phyloP scores from a whole-genome alignment of 2,113 vertebrate species.

The Ceratotherium simum region DNA sequence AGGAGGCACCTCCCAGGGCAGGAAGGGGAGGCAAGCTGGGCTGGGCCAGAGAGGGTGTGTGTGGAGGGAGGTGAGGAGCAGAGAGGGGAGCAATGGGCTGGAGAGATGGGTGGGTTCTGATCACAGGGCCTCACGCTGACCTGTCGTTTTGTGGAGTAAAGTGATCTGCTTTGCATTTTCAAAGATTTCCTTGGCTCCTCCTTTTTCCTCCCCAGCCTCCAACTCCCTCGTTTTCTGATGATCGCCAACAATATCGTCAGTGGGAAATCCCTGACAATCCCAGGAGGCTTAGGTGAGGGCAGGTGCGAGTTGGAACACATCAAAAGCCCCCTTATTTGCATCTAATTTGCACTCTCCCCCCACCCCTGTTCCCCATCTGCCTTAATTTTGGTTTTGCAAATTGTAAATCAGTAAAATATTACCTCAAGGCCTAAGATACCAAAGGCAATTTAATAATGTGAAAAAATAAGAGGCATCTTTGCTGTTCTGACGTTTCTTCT shows the following conservation, averaged over 20 bases:
- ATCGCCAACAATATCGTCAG: background rate
- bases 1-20: background rate
- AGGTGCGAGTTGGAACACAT: background rate
- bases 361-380: background rate
- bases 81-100: too few relatives aligned
- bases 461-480: conserved; percentile 60
- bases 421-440: conserved; percentile 17
- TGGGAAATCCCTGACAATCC: background rate
- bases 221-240: background rate
- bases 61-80: rapidly evolving
- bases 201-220: background rate
- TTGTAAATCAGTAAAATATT: conserved; percentile 35
- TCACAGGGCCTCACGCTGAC: too few relatives aligned
- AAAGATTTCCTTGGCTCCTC: background rate
- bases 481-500: conserved; percentile 59
- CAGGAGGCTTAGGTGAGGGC: background rate
- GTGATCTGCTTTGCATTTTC: background rate
- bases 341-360: background rate
- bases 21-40: too few relatives aligned
- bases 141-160: background rate
- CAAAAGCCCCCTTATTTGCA: background rate
- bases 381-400: conserved; percentile 69
- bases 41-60: background rate
- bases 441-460: conserved; percentile 41
- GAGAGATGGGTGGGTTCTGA: background rate